Conservation (phyloP, 92 coral and sea anemone species). For the Phenganax stokvisi region DNA sequence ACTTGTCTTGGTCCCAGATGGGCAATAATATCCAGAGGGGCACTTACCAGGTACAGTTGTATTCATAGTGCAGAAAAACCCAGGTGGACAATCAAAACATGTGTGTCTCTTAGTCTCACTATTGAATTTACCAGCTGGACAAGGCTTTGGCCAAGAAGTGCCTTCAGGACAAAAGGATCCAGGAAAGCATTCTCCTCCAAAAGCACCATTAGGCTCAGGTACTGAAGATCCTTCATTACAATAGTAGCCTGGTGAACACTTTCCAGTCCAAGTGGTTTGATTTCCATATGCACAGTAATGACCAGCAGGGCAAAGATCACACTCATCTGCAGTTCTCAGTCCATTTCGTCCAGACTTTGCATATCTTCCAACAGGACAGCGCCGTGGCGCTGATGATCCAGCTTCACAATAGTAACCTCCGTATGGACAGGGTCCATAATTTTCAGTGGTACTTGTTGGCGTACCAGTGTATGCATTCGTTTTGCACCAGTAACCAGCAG, state of each 20-base stretch:
- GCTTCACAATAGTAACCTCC: slow-evolving; percentile 78
- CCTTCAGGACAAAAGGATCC: slow-evolving; percentile 73
- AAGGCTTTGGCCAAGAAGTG: slow-evolving; percentile 68
- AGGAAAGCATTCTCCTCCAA: slow-evolving; percentile 82
- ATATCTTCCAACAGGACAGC: slow-evolving; percentile 75
- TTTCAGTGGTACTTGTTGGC: slow-evolving; percentile 50
- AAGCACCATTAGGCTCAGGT: slow-evolving; percentile 55
- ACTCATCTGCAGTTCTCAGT: slow-evolving; percentile 54
- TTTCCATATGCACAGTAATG: slow-evolving; percentile 70
- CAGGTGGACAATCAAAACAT: slow-evolving; percentile 72
- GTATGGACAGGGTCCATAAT: slow-evolving; percentile 79
- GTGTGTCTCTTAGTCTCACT: slow-evolving; percentile 68
- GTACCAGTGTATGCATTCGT: slow-evolving; percentile 52
- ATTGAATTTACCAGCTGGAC: slow-evolving; percentile 71
- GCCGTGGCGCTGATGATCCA: slow-evolving; percentile 54
- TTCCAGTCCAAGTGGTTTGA: slow-evolving; percentile 54
- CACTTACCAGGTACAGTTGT: slow-evolving; percentile 73
- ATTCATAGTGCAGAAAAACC: slow-evolving; percentile 83
- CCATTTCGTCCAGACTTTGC: slow-evolving; percentile 60
- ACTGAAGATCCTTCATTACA: slow-evolving; percentile 80
- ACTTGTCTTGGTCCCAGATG: slow-evolving; percentile 54
- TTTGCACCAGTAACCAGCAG: slow-evolving; percentile 76
- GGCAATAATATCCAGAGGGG: slow-evolving; percentile 87
- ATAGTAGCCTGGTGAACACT: slow-evolving; percentile 72
- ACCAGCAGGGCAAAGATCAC: slow-evolving; percentile 79